A percentile compares a stretch with the other conserved stretches of the same genome.
These are phyloP conservation scores for Nasonia longicornis DNA, from an alignment of 1,140 invertebrate species.

Conservation along the genomic window DNA sequence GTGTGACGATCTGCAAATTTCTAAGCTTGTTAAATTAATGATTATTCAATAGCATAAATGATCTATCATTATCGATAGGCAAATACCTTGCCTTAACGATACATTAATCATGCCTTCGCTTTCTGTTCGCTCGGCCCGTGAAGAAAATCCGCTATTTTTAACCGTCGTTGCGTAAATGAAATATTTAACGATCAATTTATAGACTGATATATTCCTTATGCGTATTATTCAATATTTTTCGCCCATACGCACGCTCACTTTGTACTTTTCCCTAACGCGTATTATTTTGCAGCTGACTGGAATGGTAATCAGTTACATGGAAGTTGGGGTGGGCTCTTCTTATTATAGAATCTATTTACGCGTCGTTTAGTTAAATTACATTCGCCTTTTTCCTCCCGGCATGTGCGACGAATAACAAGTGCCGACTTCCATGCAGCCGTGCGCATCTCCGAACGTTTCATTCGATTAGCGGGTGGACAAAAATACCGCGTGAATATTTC, in stretches of 20 bases:
- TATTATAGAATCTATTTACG: neutral
- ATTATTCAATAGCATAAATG: neutral
- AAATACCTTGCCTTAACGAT: neutral
- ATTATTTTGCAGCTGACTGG: neutral
- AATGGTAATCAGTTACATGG: slow-evolving; percentile 1
- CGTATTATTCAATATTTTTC: neutral
- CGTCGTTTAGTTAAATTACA: neutral
- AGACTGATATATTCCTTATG: neutral
- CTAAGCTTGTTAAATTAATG: neutral
- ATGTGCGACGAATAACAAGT: no score
- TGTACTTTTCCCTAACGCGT: neutral
- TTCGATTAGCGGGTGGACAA: no score
- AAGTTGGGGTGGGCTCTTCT: neutral
- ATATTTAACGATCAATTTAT: slow-evolving; percentile 9
- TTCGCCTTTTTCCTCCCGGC: neutral
- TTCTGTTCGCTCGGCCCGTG: no score
- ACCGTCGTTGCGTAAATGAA: neutral
- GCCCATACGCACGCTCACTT: neutral
- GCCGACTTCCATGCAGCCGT: no score
- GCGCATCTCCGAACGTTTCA: no score
- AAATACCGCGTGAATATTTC: no score
- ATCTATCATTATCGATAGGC: neutral
- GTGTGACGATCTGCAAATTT: neutral
- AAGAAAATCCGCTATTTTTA: neutral
- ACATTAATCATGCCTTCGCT: neutral